phyloP scores from a whole-genome alignment of 2,888 invertebrate genomes.

The Incurvaria masculella region DNA sequence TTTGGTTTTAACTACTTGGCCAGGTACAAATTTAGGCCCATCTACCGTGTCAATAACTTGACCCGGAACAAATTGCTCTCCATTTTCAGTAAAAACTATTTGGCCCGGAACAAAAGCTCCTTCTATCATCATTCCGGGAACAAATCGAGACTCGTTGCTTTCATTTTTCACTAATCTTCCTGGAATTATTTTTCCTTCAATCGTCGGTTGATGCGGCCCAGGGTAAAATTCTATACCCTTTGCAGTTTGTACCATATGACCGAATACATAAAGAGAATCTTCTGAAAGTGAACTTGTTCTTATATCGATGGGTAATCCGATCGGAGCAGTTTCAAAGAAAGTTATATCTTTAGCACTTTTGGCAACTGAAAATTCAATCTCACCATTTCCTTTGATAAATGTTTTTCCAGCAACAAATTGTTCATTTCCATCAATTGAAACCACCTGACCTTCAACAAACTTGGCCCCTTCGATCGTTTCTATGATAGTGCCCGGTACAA shows the following conservation, averaged over 20 bases:
- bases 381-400: constrained; percentile 44
- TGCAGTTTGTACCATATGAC: constrained; percentile 63
- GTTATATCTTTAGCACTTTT: constrained; percentile 55
- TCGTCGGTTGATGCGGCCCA: constrained; percentile 46
- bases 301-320: constrained; percentile 58
- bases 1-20: constrained; percentile 70
- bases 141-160: constrained; percentile 60
- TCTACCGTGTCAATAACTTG: constrained; percentile 68
- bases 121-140: constrained; percentile 66
- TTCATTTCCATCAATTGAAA: constrained; percentile 56
- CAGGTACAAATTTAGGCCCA: constrained; percentile 72
- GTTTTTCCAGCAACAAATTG: constrained; percentile 63
- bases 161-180: constrained; percentile 62
- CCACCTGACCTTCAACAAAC: constrained; percentile 64
- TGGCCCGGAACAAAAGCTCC: constrained; percentile 68
- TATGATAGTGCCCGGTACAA: constrained; percentile 61
- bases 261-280: constrained; percentile 56
- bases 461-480: constrained; percentile 61
- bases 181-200: constrained; percentile 60
- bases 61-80: constrained; percentile 69
- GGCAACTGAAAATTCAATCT: constrained; percentile 57
- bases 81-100: constrained; percentile 64
- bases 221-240: constrained; percentile 66
- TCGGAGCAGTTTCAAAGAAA: constrained; percentile 51
- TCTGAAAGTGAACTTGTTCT: constrained; percentile 50